Base-by-base conservation (phyloP, 2,797 vertebrate genomes). In the Varecia variegata region DNA sequence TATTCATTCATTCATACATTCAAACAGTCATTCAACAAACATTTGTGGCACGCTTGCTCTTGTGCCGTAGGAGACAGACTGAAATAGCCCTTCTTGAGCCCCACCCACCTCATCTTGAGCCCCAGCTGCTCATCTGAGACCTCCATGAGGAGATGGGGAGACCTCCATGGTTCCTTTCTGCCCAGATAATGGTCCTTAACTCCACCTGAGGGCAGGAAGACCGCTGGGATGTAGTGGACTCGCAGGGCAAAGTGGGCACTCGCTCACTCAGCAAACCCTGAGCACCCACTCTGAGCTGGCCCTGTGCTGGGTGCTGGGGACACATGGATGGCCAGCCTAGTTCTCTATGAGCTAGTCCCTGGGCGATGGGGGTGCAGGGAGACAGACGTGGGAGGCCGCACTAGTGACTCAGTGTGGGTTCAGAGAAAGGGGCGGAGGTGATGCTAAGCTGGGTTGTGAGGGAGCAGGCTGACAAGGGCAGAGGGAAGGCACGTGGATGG, bases 361-460 rank as follows among this genome's bases (percentile, higher is more conserved):
- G 7, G 20, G 56, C n/a, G 40, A 14, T 32, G 27, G 21, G 21
- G 50, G 56, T 7, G 1, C 8, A 3, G 58, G 56, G 25, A 81
- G 35, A 43, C 7, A 15, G 76, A 45, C 0, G 0, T 0, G 2
- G 3, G 25, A 79, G 11, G 25, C 2, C 43, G 38, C 43, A 60
- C 7, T 3, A 40, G 21, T 40, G 84, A 14, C 3, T 43, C 35
- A 12, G 73, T 0, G 0, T 70, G 52, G 71, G 21, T 3, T 60
- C 23, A 14, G 32, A 25, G 30, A 58, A 65, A 32, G 52, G 30
- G 38, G 17, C 35, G 47, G 54, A 56, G 71, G 35, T 15, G 71
- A 84, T 23, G 1, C 4, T 5, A 65, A 85, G 68, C 84, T 43
- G 47, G n/a, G 86, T 56, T 0, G 0, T 25, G 56, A 45, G 68